These are phyloP conservation scores for Clivina fossor DNA, from an alignment of 2,888 invertebrate species.

Conservation along the genomic window DNA sequence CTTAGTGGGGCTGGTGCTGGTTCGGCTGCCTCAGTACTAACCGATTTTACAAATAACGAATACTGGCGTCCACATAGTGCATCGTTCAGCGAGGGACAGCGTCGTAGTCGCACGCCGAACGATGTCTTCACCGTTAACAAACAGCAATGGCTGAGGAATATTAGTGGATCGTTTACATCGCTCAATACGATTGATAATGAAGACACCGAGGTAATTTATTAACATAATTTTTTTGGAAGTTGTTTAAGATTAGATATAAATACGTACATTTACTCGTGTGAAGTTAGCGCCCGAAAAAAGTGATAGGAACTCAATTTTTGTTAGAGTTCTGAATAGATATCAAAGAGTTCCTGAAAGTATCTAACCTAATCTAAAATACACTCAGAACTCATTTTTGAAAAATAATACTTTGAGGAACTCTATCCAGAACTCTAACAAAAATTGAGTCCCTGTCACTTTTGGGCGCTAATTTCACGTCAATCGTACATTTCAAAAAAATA, in stretches of 20 bases:
- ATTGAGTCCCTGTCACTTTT: too few species aligned
- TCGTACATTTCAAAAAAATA: not conserved
- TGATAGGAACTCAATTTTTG: too few species aligned
- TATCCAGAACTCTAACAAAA: too few species aligned
- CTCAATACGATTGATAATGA: slow-evolving; percentile 23
- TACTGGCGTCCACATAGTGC: slow-evolving; percentile 25
- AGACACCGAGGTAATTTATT: slow-evolving; percentile 21
- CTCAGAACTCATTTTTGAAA: too few species aligned
- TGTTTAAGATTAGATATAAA: slow-evolving; percentile 21
- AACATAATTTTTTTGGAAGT: slow-evolving; percentile 28
- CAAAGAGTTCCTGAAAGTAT: too few species aligned
- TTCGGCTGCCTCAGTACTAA: not conserved
- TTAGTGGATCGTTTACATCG: slow-evolving; percentile 26
- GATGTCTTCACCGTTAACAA: slow-evolving; percentile 4
- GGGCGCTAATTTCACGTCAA: too few species aligned
- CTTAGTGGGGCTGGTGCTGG: too few species aligned
- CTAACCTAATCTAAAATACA: too few species aligned
- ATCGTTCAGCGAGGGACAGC: slow-evolving; percentile 19
- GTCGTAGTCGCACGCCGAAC: slow-evolving; percentile 16
- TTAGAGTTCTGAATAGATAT: too few species aligned
- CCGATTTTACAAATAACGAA: slow-evolving; percentile 12
- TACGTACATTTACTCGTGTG: slow-evolving; percentile 36
- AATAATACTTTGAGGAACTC: too few species aligned
- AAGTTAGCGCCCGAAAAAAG: too few species aligned
- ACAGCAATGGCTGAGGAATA: slow-evolving; percentile 17